Percentiles rank a stretch among this genome's conserved stretches.
Evolutionary conservation across 2,113 vertebrate species (phyloP).

Genomic region (Sula dactylatra): DNA sequence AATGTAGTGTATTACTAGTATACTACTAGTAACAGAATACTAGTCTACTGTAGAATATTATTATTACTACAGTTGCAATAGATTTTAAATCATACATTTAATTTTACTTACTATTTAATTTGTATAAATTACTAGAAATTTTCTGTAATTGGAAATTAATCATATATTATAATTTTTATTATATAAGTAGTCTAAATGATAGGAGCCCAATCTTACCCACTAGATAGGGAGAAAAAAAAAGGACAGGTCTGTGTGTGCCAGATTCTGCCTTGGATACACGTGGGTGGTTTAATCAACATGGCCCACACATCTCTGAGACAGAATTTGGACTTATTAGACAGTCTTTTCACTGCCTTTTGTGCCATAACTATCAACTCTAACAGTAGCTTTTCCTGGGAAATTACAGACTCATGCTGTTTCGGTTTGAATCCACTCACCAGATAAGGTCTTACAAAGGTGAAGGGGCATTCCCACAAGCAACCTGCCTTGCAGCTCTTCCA

Average conservation of each 20-base stretch:
- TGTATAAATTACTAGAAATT: background rate
- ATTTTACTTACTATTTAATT: background rate
- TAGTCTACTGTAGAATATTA: background rate
- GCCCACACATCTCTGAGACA: background rate
- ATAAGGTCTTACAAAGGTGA: background rate
- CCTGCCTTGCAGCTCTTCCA: background rate
- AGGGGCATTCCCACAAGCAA: background rate
- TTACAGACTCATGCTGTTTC: background rate
- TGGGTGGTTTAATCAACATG: slow-evolving; percentile 38
- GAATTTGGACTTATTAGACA: slow-evolving; percentile 35
- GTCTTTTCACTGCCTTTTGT: slow-evolving; percentile 6
- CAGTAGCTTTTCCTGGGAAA: background rate
- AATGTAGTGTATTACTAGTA: background rate
- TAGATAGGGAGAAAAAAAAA: background rate
- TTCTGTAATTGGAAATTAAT: background rate
- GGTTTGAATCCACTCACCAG: background rate
- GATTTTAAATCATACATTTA: background rate
- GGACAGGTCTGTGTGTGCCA: slow-evolving; percentile 14
- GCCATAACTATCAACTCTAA: background rate
- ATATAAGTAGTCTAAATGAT: background rate
- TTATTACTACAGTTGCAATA: background rate
- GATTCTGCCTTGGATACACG: background rate
- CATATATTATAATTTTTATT: background rate
- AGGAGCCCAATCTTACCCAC: background rate
- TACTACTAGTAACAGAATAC: background rate